Evolutionary conservation across 2,797 vertebrate genomes (phyloP), one percentile per base, ranked within the genome.

Genomic region (Acanthurus lineatus): DNA sequence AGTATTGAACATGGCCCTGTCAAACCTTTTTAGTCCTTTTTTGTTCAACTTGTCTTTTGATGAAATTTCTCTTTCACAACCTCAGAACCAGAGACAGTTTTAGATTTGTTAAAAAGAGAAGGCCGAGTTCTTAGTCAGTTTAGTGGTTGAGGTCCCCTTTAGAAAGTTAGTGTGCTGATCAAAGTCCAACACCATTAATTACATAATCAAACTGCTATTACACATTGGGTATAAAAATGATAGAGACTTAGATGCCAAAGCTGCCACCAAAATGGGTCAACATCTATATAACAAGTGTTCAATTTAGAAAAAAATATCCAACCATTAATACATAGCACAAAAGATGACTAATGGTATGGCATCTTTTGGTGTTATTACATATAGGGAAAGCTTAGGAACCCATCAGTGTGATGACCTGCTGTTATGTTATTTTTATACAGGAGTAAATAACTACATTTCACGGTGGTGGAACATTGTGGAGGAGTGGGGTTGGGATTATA

Each of bases 31-130:
- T 66, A 66, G 51, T 62, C 32, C 32, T 35, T 35, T 35, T 77
- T 69, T 78, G 58, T 60, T 81, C 32, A 59, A 16, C 16, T 75
- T 74, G 52, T 60, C 71, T 76, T 83, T 85, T 81, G 58, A 74
- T 73, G 6, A 68, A 58, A 65, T 22, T 25, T 42, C 5, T 65
- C 49, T 58, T 79, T 80, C 45, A n/a, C 49, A 67, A 38, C 72
- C 63, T 63, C 5, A 9, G 47, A 54, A 19, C 65, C n/a, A 52
- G 59, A 73, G 6, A 76, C n/a, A 9, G 10, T 61, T 4, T 73
- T 77, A 6, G 38, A 62, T 67, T 69, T 76, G 68, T 32, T 68
- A 25, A 62, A 73, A 71, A 59, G 28, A 12, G 48, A n/a, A 15
- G 6, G 32, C 42, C 35, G 9, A 47, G 57, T 66, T 16, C 69